These are phyloP conservation scores for Crenichthys baileyi DNA, from an alignment of 2,797 vertebrate genomes.

Conservation along the genomic window DNA sequence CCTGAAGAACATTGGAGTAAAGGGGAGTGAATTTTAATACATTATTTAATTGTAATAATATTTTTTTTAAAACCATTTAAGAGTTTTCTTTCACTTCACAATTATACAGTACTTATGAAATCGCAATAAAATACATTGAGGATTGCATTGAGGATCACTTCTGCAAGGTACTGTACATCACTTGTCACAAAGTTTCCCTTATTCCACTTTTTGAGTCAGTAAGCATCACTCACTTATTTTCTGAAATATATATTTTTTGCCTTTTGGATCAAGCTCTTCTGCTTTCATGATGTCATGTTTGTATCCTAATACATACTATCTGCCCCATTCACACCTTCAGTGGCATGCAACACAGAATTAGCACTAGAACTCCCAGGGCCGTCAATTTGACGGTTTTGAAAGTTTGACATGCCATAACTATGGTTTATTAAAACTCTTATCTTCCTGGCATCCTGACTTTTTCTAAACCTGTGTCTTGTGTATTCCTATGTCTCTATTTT, in stretches of 20 bases:
- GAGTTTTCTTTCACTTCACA: not conserved
- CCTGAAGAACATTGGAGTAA: not conserved
- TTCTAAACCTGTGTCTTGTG: too few relatives aligned
- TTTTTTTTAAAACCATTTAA: not conserved
- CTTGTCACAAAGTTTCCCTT: not conserved
- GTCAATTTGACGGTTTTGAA: too few relatives aligned
- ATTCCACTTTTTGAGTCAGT: not conserved
- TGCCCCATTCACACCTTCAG: slow-evolving; percentile 13
- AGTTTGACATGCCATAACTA: too few relatives aligned
- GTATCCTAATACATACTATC: not conserved
- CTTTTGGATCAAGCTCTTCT: not conserved
- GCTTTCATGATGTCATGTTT: not conserved
- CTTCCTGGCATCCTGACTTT: too few relatives aligned
- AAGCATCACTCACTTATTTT: not conserved
- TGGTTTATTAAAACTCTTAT: too few relatives aligned
- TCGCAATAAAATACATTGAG: not conserved
- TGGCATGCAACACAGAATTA: slow-evolving; percentile 20
- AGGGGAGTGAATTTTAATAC: not conserved
- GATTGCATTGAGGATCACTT: not conserved
- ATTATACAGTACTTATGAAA: not conserved
- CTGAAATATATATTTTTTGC: not conserved
- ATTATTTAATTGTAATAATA: not conserved
- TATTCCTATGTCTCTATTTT: too few relatives aligned
- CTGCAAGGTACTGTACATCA: not conserved
- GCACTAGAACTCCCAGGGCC: too few relatives aligned